These are phyloP conservation scores for Dendroctonus ponderosae DNA, from an alignment of 1,140 invertebrate genomes.

Conservation along the genomic window DNA sequence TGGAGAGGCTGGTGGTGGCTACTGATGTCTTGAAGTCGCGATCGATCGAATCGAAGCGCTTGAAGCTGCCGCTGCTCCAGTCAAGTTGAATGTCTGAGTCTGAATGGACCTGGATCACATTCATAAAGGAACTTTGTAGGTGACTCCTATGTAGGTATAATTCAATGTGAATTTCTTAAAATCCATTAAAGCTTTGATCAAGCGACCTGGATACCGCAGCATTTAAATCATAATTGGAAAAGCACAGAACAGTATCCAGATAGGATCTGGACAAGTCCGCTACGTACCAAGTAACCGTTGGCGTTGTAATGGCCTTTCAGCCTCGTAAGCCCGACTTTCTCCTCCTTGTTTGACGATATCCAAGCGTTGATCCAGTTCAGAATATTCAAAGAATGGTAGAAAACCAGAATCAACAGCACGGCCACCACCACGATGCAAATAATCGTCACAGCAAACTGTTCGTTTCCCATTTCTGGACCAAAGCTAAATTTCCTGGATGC, in stretches of 20 bases:
- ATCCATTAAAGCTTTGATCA: not conserved
- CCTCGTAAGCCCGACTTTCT: conserved; percentile 60
- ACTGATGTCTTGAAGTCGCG: conserved; percentile 53
- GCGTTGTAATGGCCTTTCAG: conserved; percentile 59
- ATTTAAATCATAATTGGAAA: not conserved
- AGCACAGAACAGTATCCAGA: no score
- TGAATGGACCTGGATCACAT: conserved; percentile 58
- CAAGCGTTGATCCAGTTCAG: conserved; percentile 56
- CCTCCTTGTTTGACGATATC: conserved; percentile 61
- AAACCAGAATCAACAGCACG: conserved; percentile 49
- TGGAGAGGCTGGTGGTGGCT: conserved; percentile 45
- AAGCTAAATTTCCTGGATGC: no score
- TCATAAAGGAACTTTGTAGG: not conserved
- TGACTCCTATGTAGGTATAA: not conserved
- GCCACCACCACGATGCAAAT: conserved; percentile 49
- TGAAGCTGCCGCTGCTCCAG: conserved; percentile 61
- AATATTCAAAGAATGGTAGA: conserved; percentile 56
- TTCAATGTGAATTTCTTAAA: no score
- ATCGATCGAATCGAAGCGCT: conserved; percentile 67
- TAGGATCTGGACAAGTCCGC: not conserved
- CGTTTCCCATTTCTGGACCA: conserved; percentile 44
- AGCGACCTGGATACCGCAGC: not conserved
- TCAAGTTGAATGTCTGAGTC: conserved; percentile 67
- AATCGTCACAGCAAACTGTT: conserved; percentile 49
- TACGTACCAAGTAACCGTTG: conserved; percentile 63